Evolutionary conservation across 2,113 vertebrate species (phyloP), one percentile per base, ranked within the genome.

Genomic region (Gasterosteus nipponicus): DNA sequence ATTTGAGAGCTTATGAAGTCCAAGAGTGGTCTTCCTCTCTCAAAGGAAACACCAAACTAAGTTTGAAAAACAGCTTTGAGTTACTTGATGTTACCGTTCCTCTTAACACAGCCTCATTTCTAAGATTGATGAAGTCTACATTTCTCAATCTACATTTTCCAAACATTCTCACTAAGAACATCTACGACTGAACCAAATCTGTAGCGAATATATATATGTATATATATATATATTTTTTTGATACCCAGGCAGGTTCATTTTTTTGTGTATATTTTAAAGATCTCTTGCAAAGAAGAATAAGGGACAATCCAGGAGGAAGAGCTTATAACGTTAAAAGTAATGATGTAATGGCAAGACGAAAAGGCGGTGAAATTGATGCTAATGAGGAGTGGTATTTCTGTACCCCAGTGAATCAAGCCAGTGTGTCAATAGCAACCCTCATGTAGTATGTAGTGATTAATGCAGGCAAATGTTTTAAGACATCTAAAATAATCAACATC

Each of bases 221-320:
- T 26, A 26, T 26, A 26, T 26, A 26, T 26, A 26, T 26, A 26
- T 26, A 26, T 19, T 56, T 57, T 61, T 56, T 56, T 68, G 62
- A 62, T 54, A 38, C 68, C 54, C 14, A 54, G n/a, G 41, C n/a
- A 41, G 39, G 8, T 46, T 59, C 22, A 7, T 10, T 19, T 49
- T 54, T 68, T 44, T 58, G 1, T 49, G 1, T 10, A 18, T 22
- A 0, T 26, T 67, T 61, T n/a, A 61, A 33, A 46, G 18, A 18
- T n/a, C 10, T 53, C 15, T 31, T 54, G 12, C 57, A 38, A 19
- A 39, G 41, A 33, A 56, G 29, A 26, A 26, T 26, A 47, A 65
- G 11, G 51, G 62, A 44, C 38, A 31, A 58, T 69, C 73, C 62
- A 84, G 67, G 68, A 76, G 77, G 61, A 84, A 61, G 67, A 75